Base-by-base conservation (phyloP, 2,113 vertebrate genomes). In the Phocoena sinus region DNA sequence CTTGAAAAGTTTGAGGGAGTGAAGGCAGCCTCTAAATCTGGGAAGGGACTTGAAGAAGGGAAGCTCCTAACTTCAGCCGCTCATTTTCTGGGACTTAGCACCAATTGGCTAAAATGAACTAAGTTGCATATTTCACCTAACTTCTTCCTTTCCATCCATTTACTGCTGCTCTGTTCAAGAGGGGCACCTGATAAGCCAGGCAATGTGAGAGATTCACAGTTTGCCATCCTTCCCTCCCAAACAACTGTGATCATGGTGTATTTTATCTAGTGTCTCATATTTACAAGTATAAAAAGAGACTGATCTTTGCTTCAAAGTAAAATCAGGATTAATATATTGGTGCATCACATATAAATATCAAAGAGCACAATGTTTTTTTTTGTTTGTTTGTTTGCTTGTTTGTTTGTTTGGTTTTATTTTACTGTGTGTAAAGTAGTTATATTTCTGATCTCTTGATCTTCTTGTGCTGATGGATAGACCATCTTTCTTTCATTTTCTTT, bases 161-260 rank as follows among this genome's bases (percentile, higher is more conserved):
- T 38, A 15, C 31, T 85, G 18, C 33, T 26, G 4, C 18, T 44
- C 60, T 94, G 13, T 41, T 83, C 47, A 70, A 67, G 33, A 93
- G 18, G 12, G 47, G 0, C 26, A 38, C 0, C 1, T 20, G 23
- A 56, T n/a, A 65, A 84, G 31, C 2, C 9, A 58, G 31, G 23
- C 13, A 26, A 7, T 56, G 11, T 41, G 7, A 23, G 15, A 36
- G 21, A 77, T 60, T 92, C 62, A 15, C 8, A 76, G n/a, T 5
- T 10, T 53, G 56, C 0, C 1, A 13, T 74, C 28, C 20, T 12
- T 62, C 1, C 2, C 26, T 17, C 23, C 14, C 36, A n/a, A 5
- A 58, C 21, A 80, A 41, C 38, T 81, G 28, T 38, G 25, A 56
- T 31, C 31, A 1, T 67, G n/a, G 12, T 7, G 15, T 12, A 62